Percentiles rank a stretch among this genome's conserved stretches.
Conservation (phyloP, 2,113 vertebrate genomes). For the Rhineura floridana region DNA sequence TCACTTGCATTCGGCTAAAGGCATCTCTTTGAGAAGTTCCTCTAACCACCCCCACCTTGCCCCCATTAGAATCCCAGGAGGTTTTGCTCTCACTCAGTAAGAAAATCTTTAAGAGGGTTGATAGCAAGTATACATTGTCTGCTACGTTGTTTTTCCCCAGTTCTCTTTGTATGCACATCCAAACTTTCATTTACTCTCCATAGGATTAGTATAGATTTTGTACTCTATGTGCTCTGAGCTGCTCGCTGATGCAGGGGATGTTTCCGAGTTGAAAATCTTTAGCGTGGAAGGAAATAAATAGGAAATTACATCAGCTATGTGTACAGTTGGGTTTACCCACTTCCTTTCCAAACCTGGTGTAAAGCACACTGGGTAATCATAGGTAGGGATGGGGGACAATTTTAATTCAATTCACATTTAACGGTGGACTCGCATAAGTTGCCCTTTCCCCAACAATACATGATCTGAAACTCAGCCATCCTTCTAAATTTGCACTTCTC, state of each 20-base stretch:
- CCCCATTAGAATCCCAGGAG: neutral
- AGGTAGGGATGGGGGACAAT: too few relatives aligned
- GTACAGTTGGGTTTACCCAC: slow-evolving; percentile 1
- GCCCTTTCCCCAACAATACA: too few relatives aligned
- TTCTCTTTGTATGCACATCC: neutral
- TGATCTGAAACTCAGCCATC: too few relatives aligned
- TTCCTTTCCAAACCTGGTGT: neutral
- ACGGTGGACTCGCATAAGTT: too few relatives aligned
- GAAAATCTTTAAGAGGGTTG: neutral
- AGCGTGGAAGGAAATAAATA: too few relatives aligned
- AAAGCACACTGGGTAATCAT: too few relatives aligned
- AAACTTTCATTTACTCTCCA: neutral
- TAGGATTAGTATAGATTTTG: neutral
- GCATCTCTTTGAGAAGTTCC: neutral
- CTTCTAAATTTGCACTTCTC: too few relatives aligned
- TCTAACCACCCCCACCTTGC: neutral
- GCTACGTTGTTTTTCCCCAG: neutral
- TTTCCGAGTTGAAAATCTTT: neutral
- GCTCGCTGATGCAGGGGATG: slow-evolving; percentile 16
- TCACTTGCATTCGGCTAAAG: neutral
- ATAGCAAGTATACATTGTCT: slow-evolving; percentile 21
- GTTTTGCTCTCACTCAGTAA: neutral
- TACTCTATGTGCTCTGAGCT: neutral
- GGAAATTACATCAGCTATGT: too few relatives aligned
- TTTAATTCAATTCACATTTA: too few relatives aligned